Percentiles rank a stretch among this genome's conserved stretches.
phyloP scores from a whole-genome alignment of 2,888 invertebrate species.

The Hypomecis atomaria region DNA sequence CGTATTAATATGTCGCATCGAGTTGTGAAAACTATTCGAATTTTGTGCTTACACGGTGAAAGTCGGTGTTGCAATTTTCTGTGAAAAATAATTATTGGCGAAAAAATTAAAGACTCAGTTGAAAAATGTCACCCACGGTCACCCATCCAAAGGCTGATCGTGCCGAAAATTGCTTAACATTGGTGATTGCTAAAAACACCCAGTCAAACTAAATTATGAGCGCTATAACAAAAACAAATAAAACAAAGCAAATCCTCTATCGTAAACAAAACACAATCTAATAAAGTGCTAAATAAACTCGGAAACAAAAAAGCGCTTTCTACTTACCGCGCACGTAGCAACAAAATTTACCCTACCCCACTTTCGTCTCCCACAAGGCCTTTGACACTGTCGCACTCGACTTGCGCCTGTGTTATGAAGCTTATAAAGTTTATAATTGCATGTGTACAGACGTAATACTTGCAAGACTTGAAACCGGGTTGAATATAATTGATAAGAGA shows the following conservation, averaged over 20 bases:
- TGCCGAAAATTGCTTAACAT: too few species aligned
- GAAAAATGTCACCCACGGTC: too few species aligned
- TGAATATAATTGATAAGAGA: slow-evolving; percentile 60
- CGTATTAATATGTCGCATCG: too few species aligned
- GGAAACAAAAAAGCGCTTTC: slow-evolving; percentile 29
- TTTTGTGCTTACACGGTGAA: too few species aligned
- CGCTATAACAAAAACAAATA: neutral
- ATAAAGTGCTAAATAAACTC: slow-evolving; percentile 22
- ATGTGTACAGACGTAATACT: slow-evolving; percentile 41
- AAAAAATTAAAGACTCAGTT: too few species aligned
- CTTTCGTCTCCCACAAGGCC: slow-evolving; percentile 62
- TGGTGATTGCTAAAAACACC: too few species aligned
- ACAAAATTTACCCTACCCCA: slow-evolving; percentile 60
- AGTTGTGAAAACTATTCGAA: too few species aligned
- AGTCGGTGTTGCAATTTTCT: too few species aligned
- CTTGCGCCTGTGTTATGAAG: slow-evolving; percentile 38
- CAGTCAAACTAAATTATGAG: too few species aligned
- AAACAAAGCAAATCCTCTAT: neutral
- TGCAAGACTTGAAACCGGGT: slow-evolving; percentile 55
- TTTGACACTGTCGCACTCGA: slow-evolving; percentile 46
- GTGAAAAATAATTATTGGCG: too few species aligned
- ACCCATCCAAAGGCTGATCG: too few species aligned
- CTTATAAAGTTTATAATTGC: slow-evolving; percentile 19
- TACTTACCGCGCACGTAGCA: slow-evolving; percentile 54
- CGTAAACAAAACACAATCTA: slow-evolving; percentile 6